Conservation (phyloP, 2,888 invertebrate genomes). For the Morinoia aosen region DNA sequence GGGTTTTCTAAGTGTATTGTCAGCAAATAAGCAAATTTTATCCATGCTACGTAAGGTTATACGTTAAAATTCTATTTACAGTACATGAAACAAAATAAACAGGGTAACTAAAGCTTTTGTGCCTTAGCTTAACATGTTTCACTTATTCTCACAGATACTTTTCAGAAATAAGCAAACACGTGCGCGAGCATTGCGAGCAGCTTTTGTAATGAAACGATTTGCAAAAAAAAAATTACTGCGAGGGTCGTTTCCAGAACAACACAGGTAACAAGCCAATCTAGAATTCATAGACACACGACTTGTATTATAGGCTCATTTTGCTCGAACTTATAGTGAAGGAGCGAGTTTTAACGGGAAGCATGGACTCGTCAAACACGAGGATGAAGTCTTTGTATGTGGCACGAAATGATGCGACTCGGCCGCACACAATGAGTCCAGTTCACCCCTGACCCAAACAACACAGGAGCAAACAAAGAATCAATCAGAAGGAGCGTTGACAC, state of each 20-base stretch:
- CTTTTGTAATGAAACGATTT: background rate
- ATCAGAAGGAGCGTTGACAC: slow-evolving; percentile 50
- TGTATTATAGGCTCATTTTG: slow-evolving; percentile 2
- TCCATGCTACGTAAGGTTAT: no score
- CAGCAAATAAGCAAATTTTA: no score
- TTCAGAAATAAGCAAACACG: no score
- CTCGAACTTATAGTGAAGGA: background rate
- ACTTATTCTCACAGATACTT: no score
- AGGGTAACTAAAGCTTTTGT: no score
- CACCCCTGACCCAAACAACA: slow-evolving; percentile 46
- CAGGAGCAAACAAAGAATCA: slow-evolving; percentile 38
- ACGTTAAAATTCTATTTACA: no score
- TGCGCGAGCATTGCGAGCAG: no score
- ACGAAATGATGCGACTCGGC: slow-evolving; percentile 37
- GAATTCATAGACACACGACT: background rate
- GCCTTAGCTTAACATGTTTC: no score
- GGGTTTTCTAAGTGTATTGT: no score
- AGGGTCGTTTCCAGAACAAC: background rate
- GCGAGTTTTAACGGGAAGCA: slow-evolving; percentile 24
- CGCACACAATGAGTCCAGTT: slow-evolving; percentile 48
- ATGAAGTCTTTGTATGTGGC: slow-evolving; percentile 8
- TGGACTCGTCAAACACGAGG: background rate
- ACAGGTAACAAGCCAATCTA: background rate
- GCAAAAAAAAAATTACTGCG: background rate
- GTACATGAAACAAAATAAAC: no score